phyloP scores from a whole-genome alignment of 64 coral and sea anemone genomes.

The Pocillopora damicornis region DNA sequence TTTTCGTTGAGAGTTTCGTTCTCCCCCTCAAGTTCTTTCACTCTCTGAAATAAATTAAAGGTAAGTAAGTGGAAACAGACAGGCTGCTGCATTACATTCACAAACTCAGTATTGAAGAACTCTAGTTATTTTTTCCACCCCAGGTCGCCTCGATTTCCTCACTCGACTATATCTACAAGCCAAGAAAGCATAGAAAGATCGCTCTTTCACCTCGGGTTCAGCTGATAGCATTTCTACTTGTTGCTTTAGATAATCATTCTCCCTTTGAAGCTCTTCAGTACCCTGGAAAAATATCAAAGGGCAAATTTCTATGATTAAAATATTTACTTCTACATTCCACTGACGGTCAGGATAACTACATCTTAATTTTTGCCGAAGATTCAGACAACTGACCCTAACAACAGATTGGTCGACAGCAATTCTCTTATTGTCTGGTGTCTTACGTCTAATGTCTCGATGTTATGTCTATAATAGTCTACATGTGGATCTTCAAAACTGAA shows the following conservation, averaged over 20 bases:
- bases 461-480: no score
- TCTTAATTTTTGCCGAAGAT: no score
- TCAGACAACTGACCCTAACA: no score
- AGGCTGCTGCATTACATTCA: background rate
- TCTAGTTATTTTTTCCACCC: background rate
- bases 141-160: no score
- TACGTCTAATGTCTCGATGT: no score
- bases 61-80: background rate
- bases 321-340: no score
- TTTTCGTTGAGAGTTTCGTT: conserved; percentile 1
- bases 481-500: no score
- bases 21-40: conserved; percentile 7
- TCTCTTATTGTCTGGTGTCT: no score
- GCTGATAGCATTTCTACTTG: background rate
- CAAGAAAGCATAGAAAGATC: background rate
- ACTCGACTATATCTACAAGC: background rate
- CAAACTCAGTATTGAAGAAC: background rate
- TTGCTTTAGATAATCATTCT: background rate
- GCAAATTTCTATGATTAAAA: background rate
- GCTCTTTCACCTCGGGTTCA: background rate
- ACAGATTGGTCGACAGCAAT: no score
- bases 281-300: background rate
- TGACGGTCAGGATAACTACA: no score
- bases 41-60: background rate
- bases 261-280: background rate